Evolutionary conservation across 2,888 invertebrate species (phyloP), one percentile per base, ranked within the genome.

Genomic region (Hecatera dysodea): DNA sequence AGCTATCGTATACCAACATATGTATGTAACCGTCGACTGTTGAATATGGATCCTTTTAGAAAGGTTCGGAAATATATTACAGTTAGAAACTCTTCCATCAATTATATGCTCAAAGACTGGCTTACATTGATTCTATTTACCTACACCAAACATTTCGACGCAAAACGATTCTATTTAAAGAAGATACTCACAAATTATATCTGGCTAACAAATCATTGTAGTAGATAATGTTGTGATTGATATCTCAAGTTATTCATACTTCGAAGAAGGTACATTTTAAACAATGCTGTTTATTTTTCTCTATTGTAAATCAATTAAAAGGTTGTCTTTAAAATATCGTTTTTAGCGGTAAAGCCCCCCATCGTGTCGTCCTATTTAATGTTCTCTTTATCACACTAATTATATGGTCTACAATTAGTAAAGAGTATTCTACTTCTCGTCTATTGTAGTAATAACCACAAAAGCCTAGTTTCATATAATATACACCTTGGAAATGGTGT

Each of bases 151-250:
- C n/a, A n/a, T n/a, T n/a, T n/a, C n/a, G n/a, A n/a, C n/a, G n/a
- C n/a, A n/a, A n/a, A n/a, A n/a, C n/a, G n/a, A n/a, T n/a, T n/a
- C n/a, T n/a, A n/a, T n/a, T n/a, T 29, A 19, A 17, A 46, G 19
- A 24, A 55, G 59, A 46, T 55, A 39, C n/a, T 44, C 24, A 27
- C n/a, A 71, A 1, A 63, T n/a, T n/a, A 6, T 33, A 33, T 44
- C 17, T 44, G 17, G 33, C n/a, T 53, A 12, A 71, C 27, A 53
- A 39, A 55, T 70, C 7, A 62, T 39, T 11, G n/a, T 62, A 46
- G 12, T 22, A 12, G 19, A 22, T 48, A 22, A 55, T 33, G 22
- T 15, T 36, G 17, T 70, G 63, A 71, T 70, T 63, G 63, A 71
- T 70, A 29, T 55, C 46, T 24, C 12, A 15, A 22, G 1, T 36